Evolutionary conservation across 2,113 vertebrate species (phyloP).

Genomic region (Pogonocichla stellata): DNA sequence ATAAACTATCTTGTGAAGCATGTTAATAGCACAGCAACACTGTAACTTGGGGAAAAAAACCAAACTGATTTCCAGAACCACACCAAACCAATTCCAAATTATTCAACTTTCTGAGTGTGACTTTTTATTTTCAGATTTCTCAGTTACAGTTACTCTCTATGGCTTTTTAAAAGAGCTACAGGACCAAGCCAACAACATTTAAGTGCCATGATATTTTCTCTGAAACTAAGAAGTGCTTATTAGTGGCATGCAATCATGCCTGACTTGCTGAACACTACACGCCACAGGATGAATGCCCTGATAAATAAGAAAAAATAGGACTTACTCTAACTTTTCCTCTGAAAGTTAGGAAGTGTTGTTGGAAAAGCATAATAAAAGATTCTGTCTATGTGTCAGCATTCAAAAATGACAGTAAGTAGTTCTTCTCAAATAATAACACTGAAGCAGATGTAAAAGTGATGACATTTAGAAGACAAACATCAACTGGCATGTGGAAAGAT

Average conservation of each 20-base stretch:
- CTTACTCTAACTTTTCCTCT: not conserved
- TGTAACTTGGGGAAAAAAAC: not conserved
- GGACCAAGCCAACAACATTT: not conserved
- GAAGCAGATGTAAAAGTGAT: not conserved
- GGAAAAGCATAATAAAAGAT: not conserved
- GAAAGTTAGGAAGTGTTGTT: not conserved
- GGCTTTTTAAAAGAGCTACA: not conserved
- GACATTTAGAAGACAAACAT: not conserved
- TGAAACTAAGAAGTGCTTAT: not conserved
- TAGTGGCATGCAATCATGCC: not conserved
- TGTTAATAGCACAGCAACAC: constrained; percentile 1
- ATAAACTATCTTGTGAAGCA: not conserved
- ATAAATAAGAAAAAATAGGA: not conserved
- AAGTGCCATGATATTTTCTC: not conserved
- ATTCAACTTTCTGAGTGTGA: not conserved
- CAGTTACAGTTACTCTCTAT: not conserved
- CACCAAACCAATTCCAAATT: constrained; percentile 26
- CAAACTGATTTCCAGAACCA: not conserved
- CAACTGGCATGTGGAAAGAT: not conserved
- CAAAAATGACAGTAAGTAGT: not conserved
- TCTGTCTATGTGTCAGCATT: not conserved
- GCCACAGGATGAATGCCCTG: not conserved
- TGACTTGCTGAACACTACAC: not conserved
- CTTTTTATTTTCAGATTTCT: not conserved
- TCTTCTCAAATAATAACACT: not conserved